Evolutionary conservation across 37 sponge, comb jelly and placozoan species (phyloP).

Genomic region (Hexactinellida sp.): DNA sequence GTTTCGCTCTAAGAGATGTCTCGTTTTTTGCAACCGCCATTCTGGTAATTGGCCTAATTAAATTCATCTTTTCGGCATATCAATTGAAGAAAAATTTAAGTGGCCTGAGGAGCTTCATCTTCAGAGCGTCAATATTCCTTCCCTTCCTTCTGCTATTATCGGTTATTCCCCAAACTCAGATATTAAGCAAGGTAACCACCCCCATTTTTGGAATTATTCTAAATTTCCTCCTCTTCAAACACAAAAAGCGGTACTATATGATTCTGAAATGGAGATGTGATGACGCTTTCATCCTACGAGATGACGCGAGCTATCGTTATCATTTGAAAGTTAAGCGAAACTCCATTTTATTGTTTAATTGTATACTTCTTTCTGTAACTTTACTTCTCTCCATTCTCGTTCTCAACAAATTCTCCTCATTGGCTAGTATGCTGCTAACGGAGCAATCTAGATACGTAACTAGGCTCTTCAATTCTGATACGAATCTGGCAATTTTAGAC

Average conservation of each 20-base stretch:
- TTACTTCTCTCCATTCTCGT: neutral
- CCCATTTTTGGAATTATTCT: neutral
- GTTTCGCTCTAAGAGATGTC: neutral
- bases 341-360: neutral
- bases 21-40: neutral
- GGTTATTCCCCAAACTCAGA: neutral
- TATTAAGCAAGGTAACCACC: neutral
- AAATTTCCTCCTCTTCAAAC: neutral
- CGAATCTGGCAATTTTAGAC: neutral
- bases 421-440: neutral
- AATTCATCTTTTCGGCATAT: neutral
- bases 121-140: neutral
- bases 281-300: neutral
- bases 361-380: neutral
- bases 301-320: neutral
- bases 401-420: neutral
- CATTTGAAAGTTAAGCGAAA: neutral
- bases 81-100: neutral
- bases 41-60: neutral
- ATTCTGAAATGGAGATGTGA: conserved; percentile 7
- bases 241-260: neutral
- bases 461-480: neutral
- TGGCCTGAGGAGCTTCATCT: neutral
- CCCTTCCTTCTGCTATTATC: neutral
- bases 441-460: neutral